phyloP scores from a whole-genome alignment of 2,888 invertebrate genomes.

The Mythimna vitellina region DNA sequence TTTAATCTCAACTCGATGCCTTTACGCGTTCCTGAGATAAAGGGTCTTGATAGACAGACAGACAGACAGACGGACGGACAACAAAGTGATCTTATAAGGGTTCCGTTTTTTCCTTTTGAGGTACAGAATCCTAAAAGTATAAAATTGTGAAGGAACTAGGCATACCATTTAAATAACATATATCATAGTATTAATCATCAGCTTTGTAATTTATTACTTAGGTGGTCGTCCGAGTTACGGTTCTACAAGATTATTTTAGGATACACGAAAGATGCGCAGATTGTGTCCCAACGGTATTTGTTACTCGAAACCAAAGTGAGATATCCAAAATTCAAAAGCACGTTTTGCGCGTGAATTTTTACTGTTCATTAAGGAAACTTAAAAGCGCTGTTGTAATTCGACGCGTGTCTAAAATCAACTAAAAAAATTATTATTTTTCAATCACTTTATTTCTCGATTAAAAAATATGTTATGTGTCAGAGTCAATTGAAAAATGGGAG shows the following conservation, averaged over 20 bases:
- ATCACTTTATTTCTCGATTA: slow-evolving; percentile 1
- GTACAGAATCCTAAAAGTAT: too few species aligned
- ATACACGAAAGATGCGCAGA: slow-evolving; percentile 24
- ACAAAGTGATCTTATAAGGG: too few species aligned
- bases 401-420: background rate
- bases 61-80: too few species aligned
- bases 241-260: slow-evolving; percentile 43
- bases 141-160: slow-evolving; percentile 29
- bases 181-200: slow-evolving; percentile 48
- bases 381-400: slow-evolving; percentile 19
- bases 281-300: slow-evolving; percentile 34
- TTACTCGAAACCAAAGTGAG: slow-evolving; percentile 33
- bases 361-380: slow-evolving; percentile 23
- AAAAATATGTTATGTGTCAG: slow-evolving; percentile 6
- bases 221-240: slow-evolving; percentile 28
- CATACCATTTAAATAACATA: slow-evolving; percentile 36
- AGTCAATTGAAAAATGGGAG: background rate
- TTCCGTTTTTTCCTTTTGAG: too few species aligned
- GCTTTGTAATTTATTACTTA: slow-evolving; percentile 45
- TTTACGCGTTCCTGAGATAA: too few species aligned
- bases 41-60: too few species aligned
- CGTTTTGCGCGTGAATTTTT: slow-evolving; percentile 20
- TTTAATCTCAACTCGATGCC: too few species aligned
- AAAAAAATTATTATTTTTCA: slow-evolving; percentile 1
- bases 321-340: slow-evolving; percentile 18